Evolutionary conservation across 2,113 vertebrate species (phyloP).

Genomic region (Seriola aureovittata): DNA sequence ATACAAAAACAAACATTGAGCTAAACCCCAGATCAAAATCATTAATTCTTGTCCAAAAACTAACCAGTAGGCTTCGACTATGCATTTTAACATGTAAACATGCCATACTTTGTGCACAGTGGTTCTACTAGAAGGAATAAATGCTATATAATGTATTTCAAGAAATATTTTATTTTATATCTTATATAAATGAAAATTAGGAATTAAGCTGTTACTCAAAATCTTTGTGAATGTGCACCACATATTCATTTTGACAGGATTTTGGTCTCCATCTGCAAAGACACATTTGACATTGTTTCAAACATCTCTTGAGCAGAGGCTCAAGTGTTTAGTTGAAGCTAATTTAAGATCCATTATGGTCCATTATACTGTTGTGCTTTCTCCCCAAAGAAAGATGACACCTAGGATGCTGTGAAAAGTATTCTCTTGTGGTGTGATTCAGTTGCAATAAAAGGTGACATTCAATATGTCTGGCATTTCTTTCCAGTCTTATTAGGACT

Average conservation of each 20-base stretch:
- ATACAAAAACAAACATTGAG: constrained; percentile 44
- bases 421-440: constrained; percentile 76
- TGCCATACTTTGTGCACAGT: neutral
- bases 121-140: neutral
- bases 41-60: constrained; percentile 3
- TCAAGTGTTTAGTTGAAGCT: constrained; percentile 52
- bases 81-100: neutral
- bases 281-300: constrained; percentile 45
- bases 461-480: constrained; percentile 73
- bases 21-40: constrained; percentile 29
- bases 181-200: neutral
- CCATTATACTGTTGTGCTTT: constrained; percentile 65
- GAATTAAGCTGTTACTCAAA: neutral
- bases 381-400: constrained; percentile 69
- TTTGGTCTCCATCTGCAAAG: too few relatives aligned
- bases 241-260: too few relatives aligned
- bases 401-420: constrained; percentile 48
- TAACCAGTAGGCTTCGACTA: neutral
- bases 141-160: neutral
- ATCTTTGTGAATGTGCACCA: neutral
- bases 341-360: constrained; percentile 73
- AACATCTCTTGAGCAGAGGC: constrained; percentile 35
- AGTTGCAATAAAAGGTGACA: constrained; percentile 78
- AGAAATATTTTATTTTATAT: neutral
- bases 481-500: constrained; percentile 79